Evolutionary conservation across 2,888 invertebrate species (phyloP).

Genomic region (Poecilobothrus nobilitatus): DNA sequence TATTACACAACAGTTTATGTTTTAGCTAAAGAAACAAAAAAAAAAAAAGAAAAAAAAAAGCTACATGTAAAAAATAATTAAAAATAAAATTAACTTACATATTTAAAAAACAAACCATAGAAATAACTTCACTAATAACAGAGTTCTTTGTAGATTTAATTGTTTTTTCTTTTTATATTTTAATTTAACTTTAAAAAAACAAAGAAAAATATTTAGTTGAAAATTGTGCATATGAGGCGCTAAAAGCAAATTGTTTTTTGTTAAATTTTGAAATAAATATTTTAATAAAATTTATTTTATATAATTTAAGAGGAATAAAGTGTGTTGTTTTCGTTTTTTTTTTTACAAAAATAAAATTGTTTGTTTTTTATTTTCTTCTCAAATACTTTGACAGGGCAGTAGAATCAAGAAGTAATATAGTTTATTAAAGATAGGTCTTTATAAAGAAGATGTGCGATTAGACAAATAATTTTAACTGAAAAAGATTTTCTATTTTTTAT

Average conservation of each 20-base stretch:
- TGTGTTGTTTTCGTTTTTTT: slow-evolving; percentile 1
- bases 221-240: background rate
- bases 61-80: background rate
- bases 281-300: slow-evolving; percentile 5
- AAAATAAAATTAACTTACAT: background rate
- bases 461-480: too few species aligned
- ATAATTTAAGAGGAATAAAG: background rate
- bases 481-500: too few species aligned
- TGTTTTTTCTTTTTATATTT: background rate
- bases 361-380: too few species aligned
- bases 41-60: background rate
- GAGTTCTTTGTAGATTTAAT: slow-evolving; percentile 4
- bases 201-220: background rate
- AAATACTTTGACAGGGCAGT: too few species aligned
- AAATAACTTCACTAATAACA: background rate
- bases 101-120: background rate
- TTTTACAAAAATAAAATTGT: background rate
- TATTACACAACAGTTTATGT: background rate
- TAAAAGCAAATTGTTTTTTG: background rate
- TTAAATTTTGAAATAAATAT: background rate
- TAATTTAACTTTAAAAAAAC: background rate
- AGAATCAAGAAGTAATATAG: too few species aligned
- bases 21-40: background rate
- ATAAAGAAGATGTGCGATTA: too few species aligned
- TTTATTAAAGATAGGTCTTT: too few species aligned